These are phyloP conservation scores for Pollenia labialis DNA, from an alignment of 2,888 invertebrate species.

Conservation along the genomic window DNA sequence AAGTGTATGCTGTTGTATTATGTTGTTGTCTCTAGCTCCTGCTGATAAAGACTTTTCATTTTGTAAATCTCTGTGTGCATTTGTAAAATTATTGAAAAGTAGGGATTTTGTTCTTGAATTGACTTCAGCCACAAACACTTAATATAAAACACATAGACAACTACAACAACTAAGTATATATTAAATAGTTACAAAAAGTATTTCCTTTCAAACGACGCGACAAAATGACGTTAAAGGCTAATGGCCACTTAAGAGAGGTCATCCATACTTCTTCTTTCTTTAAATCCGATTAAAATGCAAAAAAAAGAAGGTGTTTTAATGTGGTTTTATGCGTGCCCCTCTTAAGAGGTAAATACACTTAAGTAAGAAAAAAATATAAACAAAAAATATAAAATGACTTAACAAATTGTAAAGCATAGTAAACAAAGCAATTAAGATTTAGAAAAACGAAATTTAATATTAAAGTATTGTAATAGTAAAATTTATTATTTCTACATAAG, in stretches of 20 bases:
- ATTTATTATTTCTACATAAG: too few species aligned
- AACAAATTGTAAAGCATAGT: background rate
- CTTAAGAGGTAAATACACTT: slow-evolving; percentile 13
- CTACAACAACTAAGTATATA: slow-evolving; percentile 13
- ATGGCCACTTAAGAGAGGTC: slow-evolving; percentile 72
- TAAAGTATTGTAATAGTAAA: too few species aligned
- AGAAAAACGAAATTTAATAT: background rate
- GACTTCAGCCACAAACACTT: slow-evolving; percentile 27
- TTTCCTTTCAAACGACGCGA: slow-evolving; percentile 65
- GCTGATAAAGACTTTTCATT: slow-evolving; percentile 52
- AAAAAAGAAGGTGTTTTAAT: slow-evolving; percentile 49
- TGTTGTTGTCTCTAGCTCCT: slow-evolving; percentile 40
- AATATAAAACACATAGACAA: slow-evolving; percentile 6
- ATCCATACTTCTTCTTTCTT: slow-evolving; percentile 62
- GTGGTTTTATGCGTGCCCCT: slow-evolving; percentile 38
- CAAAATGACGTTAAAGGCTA: slow-evolving; percentile 72
- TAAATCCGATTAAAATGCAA: slow-evolving; percentile 68
- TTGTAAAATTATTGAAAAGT: slow-evolving; percentile 60
- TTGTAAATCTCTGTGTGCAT: slow-evolving; percentile 13
- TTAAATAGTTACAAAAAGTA: slow-evolving; percentile 30
- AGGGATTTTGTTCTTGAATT: slow-evolving; percentile 39
- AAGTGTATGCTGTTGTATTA: slow-evolving; percentile 1
- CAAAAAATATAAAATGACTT: slow-evolving; percentile 8
- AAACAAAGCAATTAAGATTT: background rate
- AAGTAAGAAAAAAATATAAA: background rate